Evolutionary conservation across 2,797 vertebrate genomes (phyloP).

Genomic region (Pogoniulus pusillus): DNA sequence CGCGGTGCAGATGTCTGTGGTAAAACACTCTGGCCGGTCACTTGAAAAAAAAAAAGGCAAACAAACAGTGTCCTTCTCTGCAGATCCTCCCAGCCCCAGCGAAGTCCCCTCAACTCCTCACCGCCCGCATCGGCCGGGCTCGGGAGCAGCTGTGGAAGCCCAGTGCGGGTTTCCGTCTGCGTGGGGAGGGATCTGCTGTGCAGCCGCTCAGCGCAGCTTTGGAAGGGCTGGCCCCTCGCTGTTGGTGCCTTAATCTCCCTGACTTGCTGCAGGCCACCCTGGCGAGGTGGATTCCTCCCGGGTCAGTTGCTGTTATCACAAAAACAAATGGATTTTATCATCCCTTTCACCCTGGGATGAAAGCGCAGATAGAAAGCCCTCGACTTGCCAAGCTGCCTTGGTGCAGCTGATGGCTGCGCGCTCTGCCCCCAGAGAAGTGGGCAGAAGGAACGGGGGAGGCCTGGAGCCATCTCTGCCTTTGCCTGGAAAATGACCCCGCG

Average conservation of each 20-base stretch:
- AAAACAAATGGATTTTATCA: slow-evolving; percentile 43
- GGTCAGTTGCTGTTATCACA: slow-evolving; percentile 37
- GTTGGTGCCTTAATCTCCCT: neutral
- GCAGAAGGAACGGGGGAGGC: neutral
- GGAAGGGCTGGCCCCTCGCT: neutral
- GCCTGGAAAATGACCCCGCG: neutral
- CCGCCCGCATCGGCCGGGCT: fast-evolving
- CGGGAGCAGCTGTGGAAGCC: neutral
- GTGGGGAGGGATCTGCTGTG: neutral
- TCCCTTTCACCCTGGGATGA: neutral
- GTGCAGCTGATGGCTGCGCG: fast-evolving
- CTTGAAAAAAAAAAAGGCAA: neutral
- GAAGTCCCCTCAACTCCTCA: neutral
- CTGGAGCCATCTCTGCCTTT: neutral
- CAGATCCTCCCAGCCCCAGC: neutral
- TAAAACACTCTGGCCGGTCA: slow-evolving; percentile 17
- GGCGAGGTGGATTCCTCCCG: neutral
- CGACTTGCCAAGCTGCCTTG: fast-evolving
- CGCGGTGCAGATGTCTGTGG: neutral
- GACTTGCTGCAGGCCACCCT: neutral
- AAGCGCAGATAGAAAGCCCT: neutral
- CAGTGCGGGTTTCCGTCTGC: neutral
- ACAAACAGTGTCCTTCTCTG: neutral
- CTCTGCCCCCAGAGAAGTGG: neutral
- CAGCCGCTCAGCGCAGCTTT: neutral